Evolutionary conservation across 2,888 invertebrate species (phyloP).

Genomic region (Hyles lineata): DNA sequence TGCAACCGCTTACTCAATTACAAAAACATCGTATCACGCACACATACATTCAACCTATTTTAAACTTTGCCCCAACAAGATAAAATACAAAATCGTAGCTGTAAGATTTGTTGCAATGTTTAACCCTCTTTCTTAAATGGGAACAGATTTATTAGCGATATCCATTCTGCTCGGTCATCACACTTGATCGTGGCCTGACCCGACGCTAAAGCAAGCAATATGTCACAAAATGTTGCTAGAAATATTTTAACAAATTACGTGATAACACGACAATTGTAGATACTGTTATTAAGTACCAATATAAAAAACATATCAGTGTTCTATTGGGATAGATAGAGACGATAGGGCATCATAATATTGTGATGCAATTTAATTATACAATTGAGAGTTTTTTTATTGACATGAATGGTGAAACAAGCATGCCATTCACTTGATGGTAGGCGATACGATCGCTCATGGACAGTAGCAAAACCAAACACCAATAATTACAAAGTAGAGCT

Average conservation of each 20-base stretch:
- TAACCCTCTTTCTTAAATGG: conserved; percentile 29
- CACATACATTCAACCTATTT: not conserved
- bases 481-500: no score
- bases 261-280: no score
- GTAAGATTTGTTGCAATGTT: not conserved
- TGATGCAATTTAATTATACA: no score
- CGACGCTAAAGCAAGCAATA: conserved; percentile 46
- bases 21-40: not conserved
- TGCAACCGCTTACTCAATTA: not conserved
- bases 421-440: no score
- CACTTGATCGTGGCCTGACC: conserved; percentile 43
- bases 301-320: no score
- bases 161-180: conserved; percentile 44
- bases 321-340: no score
- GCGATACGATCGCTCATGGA: no score
- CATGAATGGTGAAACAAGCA: no score
- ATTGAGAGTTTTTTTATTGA: no score
- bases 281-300: no score
- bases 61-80: not conserved
- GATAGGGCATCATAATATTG: no score
- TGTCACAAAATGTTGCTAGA: conserved; percentile 47
- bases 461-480: no score
- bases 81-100: not conserved
- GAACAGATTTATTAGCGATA: conserved; percentile 45
- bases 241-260: not conserved